Conservation (phyloP, 2,113 vertebrate species). For the Myodes glareolus region DNA sequence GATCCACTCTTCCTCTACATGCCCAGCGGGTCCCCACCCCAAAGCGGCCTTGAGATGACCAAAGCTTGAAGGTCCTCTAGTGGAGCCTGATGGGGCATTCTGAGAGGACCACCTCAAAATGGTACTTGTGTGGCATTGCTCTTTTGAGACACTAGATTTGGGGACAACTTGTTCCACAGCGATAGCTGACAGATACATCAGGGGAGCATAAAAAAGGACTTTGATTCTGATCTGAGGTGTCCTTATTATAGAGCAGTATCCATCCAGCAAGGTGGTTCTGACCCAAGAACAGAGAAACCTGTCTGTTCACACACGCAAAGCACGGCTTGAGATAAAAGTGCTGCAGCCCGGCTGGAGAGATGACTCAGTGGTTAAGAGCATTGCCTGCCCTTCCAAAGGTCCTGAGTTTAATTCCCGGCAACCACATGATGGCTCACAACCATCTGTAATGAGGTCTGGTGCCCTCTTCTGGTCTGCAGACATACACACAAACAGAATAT, state of each 20-base stretch:
- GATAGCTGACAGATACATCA: fast-evolving
- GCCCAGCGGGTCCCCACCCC: not conserved
- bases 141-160: not conserved
- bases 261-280: fast-evolving
- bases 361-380: too few relatives aligned
- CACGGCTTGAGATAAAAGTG: fast-evolving
- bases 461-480: too few relatives aligned
- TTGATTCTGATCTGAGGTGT: fast-evolving
- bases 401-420: too few relatives aligned
- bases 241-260: fast-evolving
- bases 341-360: too few relatives aligned
- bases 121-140: fast-evolving
- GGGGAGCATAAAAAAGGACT: not conserved
- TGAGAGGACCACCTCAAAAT: not conserved
- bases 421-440: too few relatives aligned
- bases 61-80: fast-evolving
- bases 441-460: too few relatives aligned
- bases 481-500: too few relatives aligned
- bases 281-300: not conserved
- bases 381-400: too few relatives aligned
- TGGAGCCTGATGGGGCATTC: not conserved
- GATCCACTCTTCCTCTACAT: not conserved
- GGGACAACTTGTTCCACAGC: fast-evolving
- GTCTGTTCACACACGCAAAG: fast-evolving
- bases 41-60: not conserved